Evolutionary conservation across 2,113 vertebrate species (phyloP).

Genomic region (Upupa epops): DNA sequence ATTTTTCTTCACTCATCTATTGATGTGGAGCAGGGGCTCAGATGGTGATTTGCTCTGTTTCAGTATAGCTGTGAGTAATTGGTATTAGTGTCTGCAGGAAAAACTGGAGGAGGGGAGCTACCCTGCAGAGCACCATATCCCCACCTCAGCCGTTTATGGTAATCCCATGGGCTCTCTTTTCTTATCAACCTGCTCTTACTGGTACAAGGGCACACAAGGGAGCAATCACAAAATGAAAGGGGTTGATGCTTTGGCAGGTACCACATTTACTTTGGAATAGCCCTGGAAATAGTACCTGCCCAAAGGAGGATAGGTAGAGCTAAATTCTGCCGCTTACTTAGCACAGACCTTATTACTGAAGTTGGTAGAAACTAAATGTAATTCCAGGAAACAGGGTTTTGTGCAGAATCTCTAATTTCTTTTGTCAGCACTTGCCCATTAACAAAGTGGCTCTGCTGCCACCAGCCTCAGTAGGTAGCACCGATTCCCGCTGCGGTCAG

Average conservation of each 20-base stretch:
- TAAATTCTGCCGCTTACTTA: neutral
- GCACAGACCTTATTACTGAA: neutral
- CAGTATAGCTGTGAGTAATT: neutral
- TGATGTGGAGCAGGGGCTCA: neutral
- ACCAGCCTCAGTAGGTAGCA: neutral
- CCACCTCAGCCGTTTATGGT: neutral
- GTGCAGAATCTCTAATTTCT: accelerated
- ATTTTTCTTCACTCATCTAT: neutral
- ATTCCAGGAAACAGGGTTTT: neutral
- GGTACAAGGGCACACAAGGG: neutral
- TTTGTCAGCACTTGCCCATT: neutral
- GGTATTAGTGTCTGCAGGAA: neutral
- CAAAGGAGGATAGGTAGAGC: neutral
- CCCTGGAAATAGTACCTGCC: neutral
- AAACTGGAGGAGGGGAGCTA: neutral
- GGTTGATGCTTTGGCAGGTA: neutral
- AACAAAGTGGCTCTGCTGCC: neutral
- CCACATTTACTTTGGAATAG: neutral
- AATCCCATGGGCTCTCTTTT: neutral
- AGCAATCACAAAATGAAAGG: neutral
- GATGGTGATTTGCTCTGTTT: neutral
- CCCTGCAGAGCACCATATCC: neutral
- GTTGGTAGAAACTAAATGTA: neutral
- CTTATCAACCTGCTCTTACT: neutral
- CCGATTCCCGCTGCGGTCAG: accelerated